Evolutionary conservation across 23 tunicate genomes (phyloP).

Genomic region (Oikopleura albicans): DNA sequence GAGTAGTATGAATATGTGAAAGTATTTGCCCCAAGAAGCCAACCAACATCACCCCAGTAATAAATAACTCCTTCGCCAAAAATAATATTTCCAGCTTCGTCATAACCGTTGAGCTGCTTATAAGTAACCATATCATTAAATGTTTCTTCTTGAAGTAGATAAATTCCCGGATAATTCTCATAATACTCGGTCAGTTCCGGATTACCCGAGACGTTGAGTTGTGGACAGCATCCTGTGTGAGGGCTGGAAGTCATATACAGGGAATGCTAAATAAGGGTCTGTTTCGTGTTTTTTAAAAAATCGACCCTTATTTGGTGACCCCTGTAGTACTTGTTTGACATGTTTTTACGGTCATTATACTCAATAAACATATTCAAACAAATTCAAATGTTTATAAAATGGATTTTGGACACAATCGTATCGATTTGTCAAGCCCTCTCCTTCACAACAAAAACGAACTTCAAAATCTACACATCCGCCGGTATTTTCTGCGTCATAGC

Average conservation of each 20-base stretch:
- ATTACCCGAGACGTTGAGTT: neutral
- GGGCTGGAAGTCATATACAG: too few relatives aligned
- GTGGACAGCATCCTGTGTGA: neutral
- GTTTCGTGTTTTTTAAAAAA: too few relatives aligned
- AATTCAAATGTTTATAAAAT: too few relatives aligned
- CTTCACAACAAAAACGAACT: neutral
- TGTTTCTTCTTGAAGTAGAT: neutral
- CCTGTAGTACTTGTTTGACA: too few relatives aligned
- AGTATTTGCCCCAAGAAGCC: slow-evolving; percentile 7
- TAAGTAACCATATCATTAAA: neutral
- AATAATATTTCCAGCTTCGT: neutral
- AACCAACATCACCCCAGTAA: slow-evolving; percentile 12
- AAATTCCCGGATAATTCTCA: neutral
- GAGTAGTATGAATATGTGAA: slow-evolving; percentile 1
- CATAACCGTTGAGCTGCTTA: neutral
- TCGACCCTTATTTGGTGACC: too few relatives aligned
- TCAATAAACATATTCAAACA: too few relatives aligned
- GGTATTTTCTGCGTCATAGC: neutral
- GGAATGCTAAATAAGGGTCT: too few relatives aligned
- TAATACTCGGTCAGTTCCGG: neutral
- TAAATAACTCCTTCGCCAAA: slow-evolving; percentile 4
- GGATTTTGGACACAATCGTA: too few relatives aligned
- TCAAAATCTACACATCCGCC: neutral
- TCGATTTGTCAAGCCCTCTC: too few relatives aligned
- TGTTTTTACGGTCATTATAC: too few relatives aligned